A percentile compares a stretch with the other conserved stretches of the same genome.
Conservation (phyloP, 2,888 invertebrate genomes). For the Pyrrhosoma nymphula region DNA sequence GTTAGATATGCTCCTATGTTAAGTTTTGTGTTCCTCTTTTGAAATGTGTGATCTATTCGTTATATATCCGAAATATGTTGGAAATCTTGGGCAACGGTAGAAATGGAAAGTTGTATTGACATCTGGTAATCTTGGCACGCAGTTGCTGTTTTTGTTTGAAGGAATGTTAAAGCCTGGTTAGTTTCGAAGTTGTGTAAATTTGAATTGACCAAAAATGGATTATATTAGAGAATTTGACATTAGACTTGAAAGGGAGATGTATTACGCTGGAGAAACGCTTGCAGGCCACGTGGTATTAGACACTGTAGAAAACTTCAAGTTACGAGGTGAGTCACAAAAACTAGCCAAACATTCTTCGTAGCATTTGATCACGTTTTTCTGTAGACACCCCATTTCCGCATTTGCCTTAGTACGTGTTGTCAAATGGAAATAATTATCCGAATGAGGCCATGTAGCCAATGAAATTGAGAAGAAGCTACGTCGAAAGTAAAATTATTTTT, state of each 20-base stretch:
- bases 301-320: slow-evolving; percentile 87
- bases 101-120: neutral
- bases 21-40: neutral
- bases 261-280: slow-evolving; percentile 87
- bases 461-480: neutral
- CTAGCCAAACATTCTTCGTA: neutral
- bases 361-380: neutral
- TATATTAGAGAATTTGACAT: slow-evolving; percentile 89
- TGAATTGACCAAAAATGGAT: slow-evolving; percentile 80
- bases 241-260: slow-evolving; percentile 86
- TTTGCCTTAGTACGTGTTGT: neutral
- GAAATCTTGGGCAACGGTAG: neutral
- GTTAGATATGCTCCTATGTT: slow-evolving; percentile 37
- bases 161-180: slow-evolving; percentile 52
- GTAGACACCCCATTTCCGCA: neutral
- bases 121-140: neutral
- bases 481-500: neutral
- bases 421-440: slow-evolving; percentile 13
- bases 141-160: neutral
- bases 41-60: neutral
- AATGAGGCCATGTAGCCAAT: neutral
- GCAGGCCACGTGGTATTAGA: slow-evolving; percentile 85
- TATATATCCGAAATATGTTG: neutral
- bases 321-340: slow-evolving; percentile 82
- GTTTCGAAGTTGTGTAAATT: neutral